Base-by-base conservation (phyloP, 2,888 invertebrate genomes). In the Isoperla grammatica region DNA sequence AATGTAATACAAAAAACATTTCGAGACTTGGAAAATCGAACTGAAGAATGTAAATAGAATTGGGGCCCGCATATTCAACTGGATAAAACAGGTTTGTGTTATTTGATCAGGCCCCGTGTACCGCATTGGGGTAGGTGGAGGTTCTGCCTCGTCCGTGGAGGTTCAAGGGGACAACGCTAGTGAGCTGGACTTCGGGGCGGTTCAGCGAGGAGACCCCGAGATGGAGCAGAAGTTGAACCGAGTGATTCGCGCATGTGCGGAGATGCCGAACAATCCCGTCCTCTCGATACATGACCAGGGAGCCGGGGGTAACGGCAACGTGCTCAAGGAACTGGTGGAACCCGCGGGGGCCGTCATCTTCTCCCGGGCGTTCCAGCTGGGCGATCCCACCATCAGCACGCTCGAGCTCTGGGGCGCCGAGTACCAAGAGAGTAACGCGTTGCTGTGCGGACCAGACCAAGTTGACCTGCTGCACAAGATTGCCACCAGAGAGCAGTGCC, bases 171-270 rank as follows among this genome's bases (percentile, higher is more conserved):
- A 88, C 65, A 88, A 93, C 67, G 87, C 82, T 65, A 84, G 85
- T 0, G 88, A 91, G 56, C 76, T 97, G 29, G 98, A 99, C 75
- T 97, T 95, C 69, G 93, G 93, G 65, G 98, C 98, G 0, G 98
- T 99, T 0, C 98, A 99, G 76, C 82, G 95, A 77, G 75, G 91
- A 50, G 98, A 99, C 76, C 90, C 98, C 1, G 97, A 99, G 80
- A 98, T 99, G 98, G 97, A 96, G 67, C 95, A 98, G 72, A 96
- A 98, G 74, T 75, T 98, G 37, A 96, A 98, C 74, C 80, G 98
- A 61, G 87, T 96, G 2, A 91, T 99, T 1, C 80, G 97, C 64
- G 90, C 91, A 1, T 98, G 98, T 70, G 78, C 93, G 35, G 98
- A 99, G 77, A 77, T 88, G 71, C 84, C 83, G 1, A 78, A 81